Base-by-base conservation (phyloP, 2,888 invertebrate species). In the Drosophila peninsularis region DNA sequence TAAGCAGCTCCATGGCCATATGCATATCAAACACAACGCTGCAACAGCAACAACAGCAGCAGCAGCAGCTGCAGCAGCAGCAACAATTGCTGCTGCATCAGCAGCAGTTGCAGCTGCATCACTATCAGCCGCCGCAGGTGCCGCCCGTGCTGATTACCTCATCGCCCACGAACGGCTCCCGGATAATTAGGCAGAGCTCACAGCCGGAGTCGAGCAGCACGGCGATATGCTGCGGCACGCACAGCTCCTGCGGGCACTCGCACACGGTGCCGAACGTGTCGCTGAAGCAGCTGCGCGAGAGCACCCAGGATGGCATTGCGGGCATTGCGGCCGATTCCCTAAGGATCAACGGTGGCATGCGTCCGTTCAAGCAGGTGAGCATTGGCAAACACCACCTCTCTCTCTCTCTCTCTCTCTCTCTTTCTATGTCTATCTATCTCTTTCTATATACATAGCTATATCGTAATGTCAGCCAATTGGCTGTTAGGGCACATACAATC, bases 311-410 rank as follows among this genome's bases (percentile, higher is more conserved):
- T 91, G 97, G 97, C 78, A 97, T 98, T 76, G 98, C 98, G 52
- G 97, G 97, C 91, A 98, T 99, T 90, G 98, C 98, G 24, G 98
- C 98, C 55, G 98, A 98, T 93, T 98, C 98, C 65, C 94, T 98
- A 86, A 94, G 98, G 90, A 97, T 98, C 93, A 98, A 98, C 93
- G 99, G 98, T 77, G 98, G 98, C 90, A 97, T 98, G 95, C 95
- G 98, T 86, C 98, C 97, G 92, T 98, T 98, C 93, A 97, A 97
- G 93, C 98, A 98, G 96, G 97, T 97, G 94, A 93, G 93, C 91
- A 34, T 47, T 32, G 10, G 1, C 30, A 14, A 13, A 6, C 3
- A 17, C 13, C 19, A 13, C 13, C 7, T 47, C 6, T 47, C 17
- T 47, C 27, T 45, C 10, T 45, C 10, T 45, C 27, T 27, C 24